Base-by-base conservation (phyloP, 2,888 invertebrate species). In the Epirrita christyi region DNA sequence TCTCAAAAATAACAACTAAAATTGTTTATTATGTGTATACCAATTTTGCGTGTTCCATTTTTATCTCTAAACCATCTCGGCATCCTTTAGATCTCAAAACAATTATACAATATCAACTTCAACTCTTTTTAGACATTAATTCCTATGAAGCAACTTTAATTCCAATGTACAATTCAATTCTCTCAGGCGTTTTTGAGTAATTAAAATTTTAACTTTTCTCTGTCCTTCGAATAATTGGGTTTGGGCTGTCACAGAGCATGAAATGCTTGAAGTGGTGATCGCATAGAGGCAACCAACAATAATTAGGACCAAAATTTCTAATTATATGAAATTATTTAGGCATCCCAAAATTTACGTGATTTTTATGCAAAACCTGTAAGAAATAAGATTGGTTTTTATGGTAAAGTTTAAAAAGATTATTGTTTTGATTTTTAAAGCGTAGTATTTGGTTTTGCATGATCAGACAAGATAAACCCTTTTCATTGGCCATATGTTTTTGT, bases 131-230 rank as follows among this genome's bases (percentile, higher is more conserved):
- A 45, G 15, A 41, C 41, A 34, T 36, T 49, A 15, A 13, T 52
- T 52, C 34, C 34, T 32, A 41, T 44, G 48, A 21, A 41, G 41
- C 37, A 9, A 37, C 29, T 45, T 45, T 38, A 49, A 55, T 49
- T 49, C 49, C 55, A 40, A 44, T 49, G 55, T 21, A 49, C 49
- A 55, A 44, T 44, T 49, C 32, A 45, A 46, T 50, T 46, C 34
- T 46, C 44, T 37, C 37, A 3, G 44, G 41, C 41, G 41, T 54
- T 54, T 54, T 50, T 32, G 49, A 46, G 59, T 47, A 54, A 59
- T 59, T 55, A 59, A 59, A 59, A 55, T 55, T 59, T 50, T 15
- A 55, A 55, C 53, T 59, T 38, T 53, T 46, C 45, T 41, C 47
- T 45, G 50, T 50, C 37, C 45, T 59, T 54, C 29, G 36, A 49